Evolutionary conservation across 2,888 invertebrate species (phyloP).

Genomic region (Eurytoma adleriae): DNA sequence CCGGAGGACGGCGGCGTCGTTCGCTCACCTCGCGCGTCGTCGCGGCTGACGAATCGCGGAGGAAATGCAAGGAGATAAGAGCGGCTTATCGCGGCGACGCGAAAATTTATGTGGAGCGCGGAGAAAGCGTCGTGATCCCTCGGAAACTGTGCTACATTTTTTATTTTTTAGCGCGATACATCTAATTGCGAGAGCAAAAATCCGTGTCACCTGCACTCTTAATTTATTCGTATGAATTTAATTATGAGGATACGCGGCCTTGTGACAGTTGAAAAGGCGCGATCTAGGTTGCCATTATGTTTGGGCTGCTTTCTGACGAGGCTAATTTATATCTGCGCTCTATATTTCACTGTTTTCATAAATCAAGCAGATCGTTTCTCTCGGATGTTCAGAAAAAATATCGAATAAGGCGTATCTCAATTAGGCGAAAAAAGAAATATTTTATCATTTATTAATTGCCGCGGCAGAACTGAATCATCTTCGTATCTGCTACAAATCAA

Average conservation of each 20-base stretch:
- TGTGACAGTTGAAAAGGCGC: not conserved
- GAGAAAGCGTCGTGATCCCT: not conserved
- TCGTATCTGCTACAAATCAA: too few relatives aligned
- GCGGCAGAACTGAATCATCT: too few relatives aligned
- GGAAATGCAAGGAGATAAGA: not conserved
- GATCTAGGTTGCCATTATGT: not conserved
- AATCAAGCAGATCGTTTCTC: too few relatives aligned
- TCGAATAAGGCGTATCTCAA: too few relatives aligned
- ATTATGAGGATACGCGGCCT: not conserved
- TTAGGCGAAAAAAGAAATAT: too few relatives aligned
- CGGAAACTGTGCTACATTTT: not conserved
- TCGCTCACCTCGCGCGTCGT: not conserved
- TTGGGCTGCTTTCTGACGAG: too few relatives aligned
- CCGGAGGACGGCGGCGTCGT: not conserved
- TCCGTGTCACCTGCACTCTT: not conserved
- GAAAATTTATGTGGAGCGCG: not conserved
- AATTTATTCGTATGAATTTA: not conserved
- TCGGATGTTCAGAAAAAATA: too few relatives aligned
- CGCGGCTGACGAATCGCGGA: not conserved
- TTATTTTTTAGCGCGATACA: not conserved
- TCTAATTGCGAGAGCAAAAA: not conserved
- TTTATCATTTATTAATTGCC: too few relatives aligned
- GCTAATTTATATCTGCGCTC: not conserved
- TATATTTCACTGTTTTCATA: not conserved
- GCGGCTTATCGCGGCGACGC: not conserved